Percentiles rank a stretch among this genome's conserved stretches.
Evolutionary conservation across 2,113 vertebrate genomes (phyloP).

Genomic region (Cyprinodon variegatus): DNA sequence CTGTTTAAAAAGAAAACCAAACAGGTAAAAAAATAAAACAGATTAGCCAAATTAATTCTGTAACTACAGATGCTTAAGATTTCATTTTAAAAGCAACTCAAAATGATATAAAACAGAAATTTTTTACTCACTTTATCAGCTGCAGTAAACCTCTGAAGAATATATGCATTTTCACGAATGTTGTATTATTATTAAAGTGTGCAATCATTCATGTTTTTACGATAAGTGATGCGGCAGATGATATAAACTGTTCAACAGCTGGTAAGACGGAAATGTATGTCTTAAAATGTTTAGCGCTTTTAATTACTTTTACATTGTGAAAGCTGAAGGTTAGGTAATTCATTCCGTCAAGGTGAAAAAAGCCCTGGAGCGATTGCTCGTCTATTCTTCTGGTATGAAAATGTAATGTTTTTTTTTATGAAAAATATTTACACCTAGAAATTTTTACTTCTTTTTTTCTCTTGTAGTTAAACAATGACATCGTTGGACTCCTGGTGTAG

Average conservation of each 20-base stretch:
- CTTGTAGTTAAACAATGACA: background rate
- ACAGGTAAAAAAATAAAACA: conserved; percentile 8
- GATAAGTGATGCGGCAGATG: conserved; percentile 11
- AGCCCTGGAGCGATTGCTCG: background rate
- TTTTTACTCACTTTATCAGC: background rate
- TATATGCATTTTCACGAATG: conserved; percentile 33
- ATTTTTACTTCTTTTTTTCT: background rate
- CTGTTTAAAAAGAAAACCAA: conserved; percentile 1
- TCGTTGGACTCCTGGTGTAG: background rate
- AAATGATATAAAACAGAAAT: conserved; percentile 2
- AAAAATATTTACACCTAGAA: background rate
- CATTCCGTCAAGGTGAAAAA: background rate
- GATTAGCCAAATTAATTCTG: background rate
- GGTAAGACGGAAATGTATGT: conserved; percentile 6
- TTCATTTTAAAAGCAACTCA: conserved; percentile 7
- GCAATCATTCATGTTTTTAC: conserved; percentile 25
- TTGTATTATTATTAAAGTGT: conserved; percentile 28
- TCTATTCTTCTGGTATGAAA: background rate
- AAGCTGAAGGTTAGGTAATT: conserved; percentile 10
- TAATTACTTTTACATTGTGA: conserved; percentile 14
- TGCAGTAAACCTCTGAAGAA: background rate
- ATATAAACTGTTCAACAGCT: conserved; percentile 26
- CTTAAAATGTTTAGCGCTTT: background rate
- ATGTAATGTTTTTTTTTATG: background rate
- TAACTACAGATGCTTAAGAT: conserved; percentile 38